Percentiles rank a stretch among this genome's conserved stretches.
Evolutionary conservation across 2,113 vertebrate species (phyloP).

Genomic region (Eleginops maclovinus): DNA sequence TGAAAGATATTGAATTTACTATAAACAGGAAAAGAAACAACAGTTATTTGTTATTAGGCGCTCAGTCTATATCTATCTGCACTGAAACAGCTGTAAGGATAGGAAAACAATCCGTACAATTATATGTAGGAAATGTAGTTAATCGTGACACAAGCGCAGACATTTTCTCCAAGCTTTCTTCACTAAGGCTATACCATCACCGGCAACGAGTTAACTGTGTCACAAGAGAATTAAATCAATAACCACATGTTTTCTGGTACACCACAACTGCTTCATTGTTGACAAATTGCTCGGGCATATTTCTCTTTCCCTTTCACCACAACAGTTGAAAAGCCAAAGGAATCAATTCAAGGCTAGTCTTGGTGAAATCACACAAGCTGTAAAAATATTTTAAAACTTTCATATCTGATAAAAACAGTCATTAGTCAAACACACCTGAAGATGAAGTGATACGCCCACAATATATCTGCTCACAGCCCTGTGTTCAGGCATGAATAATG

Average conservation of each 20-base stretch:
- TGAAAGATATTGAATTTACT: not conserved
- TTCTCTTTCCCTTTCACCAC: not conserved
- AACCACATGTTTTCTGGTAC: not conserved
- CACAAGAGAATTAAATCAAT: conserved; percentile 22
- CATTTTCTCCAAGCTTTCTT: conserved; percentile 8
- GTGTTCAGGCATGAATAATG: not conserved
- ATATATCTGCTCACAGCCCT: not conserved
- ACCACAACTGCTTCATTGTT: not conserved
- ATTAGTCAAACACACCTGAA: not conserved
- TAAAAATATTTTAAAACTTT: not conserved
- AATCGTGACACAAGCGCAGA: not conserved
- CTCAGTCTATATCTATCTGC: not conserved
- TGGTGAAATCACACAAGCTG: not conserved
- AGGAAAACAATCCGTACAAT: no score
- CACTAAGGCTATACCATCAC: not conserved
- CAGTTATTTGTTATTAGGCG: not conserved
- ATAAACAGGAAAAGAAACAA: not conserved
- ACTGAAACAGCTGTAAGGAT: no score
- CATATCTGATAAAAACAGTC: not conserved
- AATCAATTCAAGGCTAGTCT: not conserved
- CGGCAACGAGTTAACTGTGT: conserved; percentile 13
- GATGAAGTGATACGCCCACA: not conserved
- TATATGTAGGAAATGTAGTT: no score
- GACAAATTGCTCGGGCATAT: not conserved
- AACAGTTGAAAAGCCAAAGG: not conserved